Conservation (phyloP, 2,797 vertebrate genomes). For the Ctenochaetus hawaiiensis region DNA sequence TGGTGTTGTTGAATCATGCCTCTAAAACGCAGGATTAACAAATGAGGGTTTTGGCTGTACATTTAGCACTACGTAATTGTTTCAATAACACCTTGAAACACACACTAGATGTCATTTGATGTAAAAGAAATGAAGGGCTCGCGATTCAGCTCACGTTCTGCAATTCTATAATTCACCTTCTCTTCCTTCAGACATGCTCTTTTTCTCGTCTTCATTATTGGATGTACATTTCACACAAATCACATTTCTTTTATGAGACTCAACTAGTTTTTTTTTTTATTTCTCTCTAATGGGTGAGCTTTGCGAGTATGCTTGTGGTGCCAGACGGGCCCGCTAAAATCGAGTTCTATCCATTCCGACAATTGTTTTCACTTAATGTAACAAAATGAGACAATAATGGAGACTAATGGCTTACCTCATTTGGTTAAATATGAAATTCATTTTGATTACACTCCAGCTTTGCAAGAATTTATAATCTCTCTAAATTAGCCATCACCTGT, state of each 20-base stretch:
- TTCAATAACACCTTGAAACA: slow-evolving; percentile 19
- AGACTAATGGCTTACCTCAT: slow-evolving; percentile 82
- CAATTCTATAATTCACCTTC: slow-evolving; percentile 44
- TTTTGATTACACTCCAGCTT: slow-evolving; percentile 82
- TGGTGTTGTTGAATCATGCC: slow-evolving; percentile 61
- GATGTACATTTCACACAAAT: slow-evolving; percentile 13
- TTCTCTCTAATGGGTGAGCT: slow-evolving; percentile 9
- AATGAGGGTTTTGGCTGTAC: slow-evolving; percentile 53
- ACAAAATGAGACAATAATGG: slow-evolving; percentile 82
- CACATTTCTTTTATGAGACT: slow-evolving; percentile 7
- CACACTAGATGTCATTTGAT: slow-evolving; percentile 32
- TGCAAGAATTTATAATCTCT: slow-evolving; percentile 78
- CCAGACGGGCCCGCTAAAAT: slow-evolving; percentile 60
- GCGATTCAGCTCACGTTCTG: slow-evolving; percentile 27
- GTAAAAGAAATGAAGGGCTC: slow-evolving; percentile 7
- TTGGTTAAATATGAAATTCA: slow-evolving; percentile 83
- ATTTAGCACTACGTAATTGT: slow-evolving; percentile 33
- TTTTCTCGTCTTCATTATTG: slow-evolving; percentile 8
- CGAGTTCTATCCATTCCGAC: slow-evolving; percentile 71
- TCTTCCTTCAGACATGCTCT: slow-evolving; percentile 20
- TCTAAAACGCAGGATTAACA: slow-evolving; percentile 71
- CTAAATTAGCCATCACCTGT: slow-evolving; percentile 74
- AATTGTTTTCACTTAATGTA: slow-evolving; percentile 78
- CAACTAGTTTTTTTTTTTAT: slow-evolving; percentile 15
- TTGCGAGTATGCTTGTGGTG: slow-evolving; percentile 11